Evolutionary conservation across 2,888 invertebrate genomes (phyloP), one percentile per base, ranked within the genome.

Genomic region (Lymantria monacha): DNA sequence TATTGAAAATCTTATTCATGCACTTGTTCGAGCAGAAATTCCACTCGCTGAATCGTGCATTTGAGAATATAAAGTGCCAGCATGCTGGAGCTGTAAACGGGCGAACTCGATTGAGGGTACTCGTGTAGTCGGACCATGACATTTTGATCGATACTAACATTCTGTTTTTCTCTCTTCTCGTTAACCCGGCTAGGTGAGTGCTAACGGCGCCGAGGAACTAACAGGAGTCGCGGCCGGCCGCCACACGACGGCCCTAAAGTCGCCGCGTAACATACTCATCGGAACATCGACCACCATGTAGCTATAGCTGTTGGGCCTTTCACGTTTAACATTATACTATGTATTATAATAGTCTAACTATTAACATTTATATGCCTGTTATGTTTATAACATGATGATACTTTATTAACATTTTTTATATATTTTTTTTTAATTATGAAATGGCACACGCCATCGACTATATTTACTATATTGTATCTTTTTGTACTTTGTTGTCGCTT

Each of bases 181-280:
- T 93, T 93, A 93, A 93, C 93, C 92, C 92, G 93, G 93, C 93
- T 94, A 95, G 95, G 94, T 94, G 94, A 94, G 95, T 95, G 95
- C 94, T 95, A 95, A 94, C 93, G 92, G 91, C 92, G 88, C 83
- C 81, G 90, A 82, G 87, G 89, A 85, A 89, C 85, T 91, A 91
- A 91, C 88, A 74, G 86, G 78, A 85, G 87, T 74, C 70, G 80
- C 79, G 83, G 81, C 79, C 81, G 83, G 76, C 78, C 81, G 74
- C 76, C 69, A 69, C 73, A 56, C 71, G 76, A 74, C 76, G 74
- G 79, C 81, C 74, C 74, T 74, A 63, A n/a, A 69, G 81, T 76
- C 85, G 82, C 79, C 83, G 83, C 85, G 86, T 90, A 89, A 89
- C 87, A 82, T 79, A 76, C 69, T 81, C 91, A 89, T 83, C 90